Evolutionary conservation across 2,797 vertebrate genomes (phyloP).

Genomic region (Leptatherina wallacei): DNA sequence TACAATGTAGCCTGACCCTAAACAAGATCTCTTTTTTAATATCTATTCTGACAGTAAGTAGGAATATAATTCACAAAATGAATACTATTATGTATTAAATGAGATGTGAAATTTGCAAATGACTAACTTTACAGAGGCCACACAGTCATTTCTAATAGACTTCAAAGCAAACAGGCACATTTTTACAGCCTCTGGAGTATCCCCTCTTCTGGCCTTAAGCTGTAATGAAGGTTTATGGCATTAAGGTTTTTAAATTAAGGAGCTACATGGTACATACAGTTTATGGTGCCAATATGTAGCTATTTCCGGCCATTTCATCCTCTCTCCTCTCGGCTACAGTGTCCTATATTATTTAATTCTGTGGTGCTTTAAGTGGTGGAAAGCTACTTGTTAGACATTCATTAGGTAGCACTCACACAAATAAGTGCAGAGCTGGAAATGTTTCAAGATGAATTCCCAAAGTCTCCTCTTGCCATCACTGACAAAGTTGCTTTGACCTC

Average conservation of each 20-base stretch:
- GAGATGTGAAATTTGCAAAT: not conserved
- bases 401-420: not conserved
- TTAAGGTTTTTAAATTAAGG: not conserved
- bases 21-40: not conserved
- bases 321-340: not conserved
- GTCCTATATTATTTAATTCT: not conserved
- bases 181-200: not conserved
- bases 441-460: not conserved
- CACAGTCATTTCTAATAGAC: not conserved
- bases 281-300: not conserved
- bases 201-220: not conserved
- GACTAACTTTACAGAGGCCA: not conserved
- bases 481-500: not conserved
- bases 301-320: not conserved
- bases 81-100: not conserved
- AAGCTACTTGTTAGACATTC: not conserved
- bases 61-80: not conserved
- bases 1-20: not conserved
- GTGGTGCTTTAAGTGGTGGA: not conserved
- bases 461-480: constrained; percentile 2
- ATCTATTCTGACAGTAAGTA: not conserved
- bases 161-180: not conserved
- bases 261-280: too few species aligned
- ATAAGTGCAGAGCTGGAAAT: not conserved
- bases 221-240: not conserved